Evolutionary conservation across 1,140 invertebrate species (phyloP).

Genomic region (Pachypsylla venusta): DNA sequence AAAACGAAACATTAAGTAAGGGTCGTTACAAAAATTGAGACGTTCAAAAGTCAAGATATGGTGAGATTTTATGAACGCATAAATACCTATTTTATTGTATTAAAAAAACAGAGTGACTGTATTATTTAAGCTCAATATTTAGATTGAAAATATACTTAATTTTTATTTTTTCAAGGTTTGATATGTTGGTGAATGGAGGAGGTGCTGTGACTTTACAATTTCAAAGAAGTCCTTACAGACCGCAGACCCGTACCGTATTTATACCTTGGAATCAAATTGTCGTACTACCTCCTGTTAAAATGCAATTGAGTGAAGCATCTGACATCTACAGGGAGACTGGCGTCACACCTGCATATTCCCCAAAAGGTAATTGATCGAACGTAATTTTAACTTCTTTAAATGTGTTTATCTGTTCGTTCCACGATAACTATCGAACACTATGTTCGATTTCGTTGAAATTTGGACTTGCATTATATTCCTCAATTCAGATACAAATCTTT

Average conservation of each 20-base stretch:
- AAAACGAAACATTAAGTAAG: too few species aligned
- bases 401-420: too few species aligned
- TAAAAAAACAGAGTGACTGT: too few species aligned
- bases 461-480: too few species aligned
- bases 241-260: constrained; percentile 70
- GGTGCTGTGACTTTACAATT: constrained; percentile 96
- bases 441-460: neutral
- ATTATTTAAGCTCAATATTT: too few species aligned
- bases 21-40: too few species aligned
- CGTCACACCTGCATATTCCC: neutral
- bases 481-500: too few species aligned
- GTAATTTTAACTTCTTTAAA: neutral
- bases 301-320: constrained; percentile 61
- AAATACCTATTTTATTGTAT: too few species aligned
- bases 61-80: too few species aligned
- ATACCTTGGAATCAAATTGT: constrained; percentile 94
- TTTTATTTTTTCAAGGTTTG: constrained; percentile 59
- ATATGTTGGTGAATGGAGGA: constrained; percentile 95
- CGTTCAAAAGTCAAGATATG: too few species aligned
- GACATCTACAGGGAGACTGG: constrained; percentile 16
- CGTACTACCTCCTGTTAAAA: constrained; percentile 68
- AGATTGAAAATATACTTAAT: too few species aligned
- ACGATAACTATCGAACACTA: too few species aligned
- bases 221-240: constrained; percentile 78
- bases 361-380: neutral